Base-by-base conservation (phyloP, 2,797 vertebrate species). In the Hephaestus fuliginosus region DNA sequence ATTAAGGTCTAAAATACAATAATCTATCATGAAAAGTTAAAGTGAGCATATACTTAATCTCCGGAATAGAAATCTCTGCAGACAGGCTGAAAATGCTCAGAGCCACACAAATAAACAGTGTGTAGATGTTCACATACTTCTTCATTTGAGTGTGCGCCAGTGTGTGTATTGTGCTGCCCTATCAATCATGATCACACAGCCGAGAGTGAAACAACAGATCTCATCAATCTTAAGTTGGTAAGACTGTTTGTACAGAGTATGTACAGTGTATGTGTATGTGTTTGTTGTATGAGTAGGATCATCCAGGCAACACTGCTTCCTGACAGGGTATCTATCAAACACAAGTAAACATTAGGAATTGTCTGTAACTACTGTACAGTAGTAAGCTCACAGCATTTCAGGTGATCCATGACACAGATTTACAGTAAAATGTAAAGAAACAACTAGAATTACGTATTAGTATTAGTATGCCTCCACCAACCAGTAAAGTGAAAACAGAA, bases 311-410 rank as follows among this genome's bases (percentile, higher is more conserved):
- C 51, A 15, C 28, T 0, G 30, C 2, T 1, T n/a, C 36, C 36
- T 76, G 87, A 81, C 51, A 81, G 83, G 3, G 28, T 33, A 89
- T 90, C 60, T 9, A 62, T 89, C 80, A 87, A 73, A 83, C 53
- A 15, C 69, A 71, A 65, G 75, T 74, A 78, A 87, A 87, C 61
- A 76, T 39, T 15, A 68, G 18, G 17, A 69, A 57, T 49, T n/a
- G 53, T 76, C 14, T 80, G 17, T 56, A 78, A 76, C 43, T 28
- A 41, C 39, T 20, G 56, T 41, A 68, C 53, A 43, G 72, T 55
- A 66, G 41, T 48, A 41, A 43, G 48, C 56, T 44, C 57, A 30
- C 51, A 61, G 13, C 70, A 70, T 66, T 70, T 71, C 49, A 44
- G 41, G 28, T 57, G 28, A 82, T 44, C 7, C 4, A n/a, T 75